Evolutionary conservation across 2,113 vertebrate genomes (phyloP).

Genomic region (Scytalopus superciliaris): DNA sequence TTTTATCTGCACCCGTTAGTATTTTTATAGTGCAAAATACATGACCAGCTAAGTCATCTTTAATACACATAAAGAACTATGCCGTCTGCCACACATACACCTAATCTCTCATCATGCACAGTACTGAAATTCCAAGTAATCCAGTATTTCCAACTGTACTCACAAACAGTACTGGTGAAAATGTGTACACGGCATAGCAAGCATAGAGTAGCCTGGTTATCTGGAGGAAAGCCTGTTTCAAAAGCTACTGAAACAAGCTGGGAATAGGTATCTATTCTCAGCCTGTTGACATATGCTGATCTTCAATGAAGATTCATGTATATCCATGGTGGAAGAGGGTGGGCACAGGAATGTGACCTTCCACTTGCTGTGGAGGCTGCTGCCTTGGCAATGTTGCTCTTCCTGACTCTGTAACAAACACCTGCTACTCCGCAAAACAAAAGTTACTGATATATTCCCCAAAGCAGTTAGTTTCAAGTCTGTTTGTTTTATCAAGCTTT

Average conservation of each 20-base stretch:
- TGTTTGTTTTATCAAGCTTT: no score
- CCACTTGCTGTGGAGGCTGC: background rate
- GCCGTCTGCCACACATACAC: background rate
- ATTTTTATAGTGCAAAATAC: background rate
- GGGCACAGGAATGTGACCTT: background rate
- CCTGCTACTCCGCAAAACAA: no score
- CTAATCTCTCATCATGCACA: background rate
- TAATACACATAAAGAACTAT: background rate
- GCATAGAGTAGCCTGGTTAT: background rate
- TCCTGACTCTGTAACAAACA: no score
- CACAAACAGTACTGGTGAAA: background rate
- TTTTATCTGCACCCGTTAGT: background rate
- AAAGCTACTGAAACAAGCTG: background rate
- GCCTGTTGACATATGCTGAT: background rate
- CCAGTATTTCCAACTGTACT: background rate
- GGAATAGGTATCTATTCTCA: background rate
- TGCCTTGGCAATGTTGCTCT: background rate
- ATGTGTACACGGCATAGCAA: background rate
- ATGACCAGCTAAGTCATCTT: accelerated
- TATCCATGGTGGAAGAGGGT: background rate
- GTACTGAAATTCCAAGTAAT: background rate
- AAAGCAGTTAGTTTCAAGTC: no score
- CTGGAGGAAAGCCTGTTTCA: background rate
- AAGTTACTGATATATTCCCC: no score
- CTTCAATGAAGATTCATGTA: background rate